A percentile compares a stretch with the other conserved stretches of the same genome.
Conservation (phyloP, 2,797 vertebrate genomes). For the Dermochelys coriacea region DNA sequence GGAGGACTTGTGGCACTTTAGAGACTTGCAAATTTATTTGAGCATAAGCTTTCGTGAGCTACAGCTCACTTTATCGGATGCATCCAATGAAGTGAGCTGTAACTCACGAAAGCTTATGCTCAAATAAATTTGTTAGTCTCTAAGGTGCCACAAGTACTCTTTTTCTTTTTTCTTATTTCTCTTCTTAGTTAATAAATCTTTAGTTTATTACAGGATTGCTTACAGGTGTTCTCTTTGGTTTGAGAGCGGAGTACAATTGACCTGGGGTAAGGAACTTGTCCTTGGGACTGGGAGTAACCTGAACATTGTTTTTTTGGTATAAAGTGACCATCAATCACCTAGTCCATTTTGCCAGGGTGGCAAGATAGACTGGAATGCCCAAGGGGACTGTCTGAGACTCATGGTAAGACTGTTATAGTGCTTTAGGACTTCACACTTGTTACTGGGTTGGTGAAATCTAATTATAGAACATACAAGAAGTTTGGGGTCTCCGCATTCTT, state of each 20-base stretch:
- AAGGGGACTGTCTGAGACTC: not conserved
- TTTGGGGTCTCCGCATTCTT: not conserved
- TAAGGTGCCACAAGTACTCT: too few relatives aligned
- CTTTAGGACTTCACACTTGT: not conserved
- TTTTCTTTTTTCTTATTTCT: not conserved
- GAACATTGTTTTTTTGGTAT: not conserved
- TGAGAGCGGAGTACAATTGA: not conserved
- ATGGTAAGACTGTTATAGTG: not conserved
- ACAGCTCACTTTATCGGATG: too few relatives aligned
- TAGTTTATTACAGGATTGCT: not conserved
- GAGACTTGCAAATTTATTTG: too few relatives aligned
- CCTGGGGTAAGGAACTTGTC: not conserved
- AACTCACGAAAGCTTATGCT: too few relatives aligned
- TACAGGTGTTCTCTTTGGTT: not conserved
- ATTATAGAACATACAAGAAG: not conserved
- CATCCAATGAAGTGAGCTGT: too few relatives aligned
- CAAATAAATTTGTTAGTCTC: too few relatives aligned
- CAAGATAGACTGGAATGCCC: not conserved
- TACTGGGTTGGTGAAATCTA: not conserved
- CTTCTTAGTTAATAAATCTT: not conserved
- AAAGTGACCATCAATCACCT: not conserved
- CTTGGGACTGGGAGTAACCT: not conserved
- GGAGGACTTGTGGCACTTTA: too few relatives aligned
- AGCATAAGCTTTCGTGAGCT: too few relatives aligned
- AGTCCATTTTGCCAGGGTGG: not conserved